Evolutionary conservation across 2,113 vertebrate genomes (phyloP), one percentile per base, ranked within the genome.

Genomic region (Tylochromis polylepis): DNA sequence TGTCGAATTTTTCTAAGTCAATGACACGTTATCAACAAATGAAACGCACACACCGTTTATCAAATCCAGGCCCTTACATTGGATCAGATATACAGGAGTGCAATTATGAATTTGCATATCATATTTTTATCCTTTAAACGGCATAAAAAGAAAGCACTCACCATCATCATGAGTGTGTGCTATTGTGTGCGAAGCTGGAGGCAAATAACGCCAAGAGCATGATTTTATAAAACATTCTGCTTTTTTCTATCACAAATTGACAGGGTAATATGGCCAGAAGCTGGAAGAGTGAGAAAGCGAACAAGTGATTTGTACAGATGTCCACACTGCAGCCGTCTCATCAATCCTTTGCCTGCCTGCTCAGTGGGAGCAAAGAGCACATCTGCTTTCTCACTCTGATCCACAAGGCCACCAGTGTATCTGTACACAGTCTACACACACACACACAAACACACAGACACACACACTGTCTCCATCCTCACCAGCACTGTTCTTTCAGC

Each of bases 361-460:
- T 87, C 89, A 81, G 59, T 62, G 82, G 85, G 88, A 83, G 67
- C 57, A 11, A 82, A 78, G 55, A 86, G 53, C 79, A 90, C 87
- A 86, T 94, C 87, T 94, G 92, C 91, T 91, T 90, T 91, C 83
- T 67, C 83, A 80, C 84, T 84, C 36, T 62, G 87, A 82, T 87
- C 82, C 86, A 75, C 38, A 62, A 86, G 83, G 82, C 81, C 85
- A 72, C 65, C 70, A 11, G 38, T 49, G 70, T 83, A 80, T 80
- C 84, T 82, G 31, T 82, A 51, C 59, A 75, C 83, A 51, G 22
- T 49, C 14, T 2, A 46, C 4, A 46, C 10, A 14, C 12, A 14
- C 43, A 46, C 38, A 46, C 67, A 72, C 67, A 27, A 6, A 72
- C 43, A 16, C 41, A 46, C 67, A 49, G 18, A 29, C 70, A 62